Evolutionary conservation across 1,140 invertebrate species (phyloP).

Genomic region (Oncopodura yosiiana): DNA sequence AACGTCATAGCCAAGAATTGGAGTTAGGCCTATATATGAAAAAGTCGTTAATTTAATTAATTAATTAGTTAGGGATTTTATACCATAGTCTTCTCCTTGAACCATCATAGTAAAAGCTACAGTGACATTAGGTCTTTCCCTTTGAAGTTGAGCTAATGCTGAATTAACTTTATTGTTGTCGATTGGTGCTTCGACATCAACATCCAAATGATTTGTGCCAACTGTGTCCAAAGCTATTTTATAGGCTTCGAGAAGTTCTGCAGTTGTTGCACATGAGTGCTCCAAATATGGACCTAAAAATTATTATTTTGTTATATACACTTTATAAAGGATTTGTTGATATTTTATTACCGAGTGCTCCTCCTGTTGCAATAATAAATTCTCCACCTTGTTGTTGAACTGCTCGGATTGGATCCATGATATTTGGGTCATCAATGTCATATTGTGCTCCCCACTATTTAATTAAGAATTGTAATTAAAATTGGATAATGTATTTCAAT

Average conservation of each 20-base stretch:
- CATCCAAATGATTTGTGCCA: conserved; percentile 34
- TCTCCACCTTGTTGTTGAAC: conserved; percentile 33
- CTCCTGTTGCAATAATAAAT: conserved; percentile 31
- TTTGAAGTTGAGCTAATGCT: conserved; percentile 32
- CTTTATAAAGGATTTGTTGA: background rate
- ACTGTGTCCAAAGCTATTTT: conserved; percentile 31
- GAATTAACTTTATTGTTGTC: conserved; percentile 28
- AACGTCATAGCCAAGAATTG: conserved; percentile 33
- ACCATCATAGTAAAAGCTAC: conserved; percentile 28
- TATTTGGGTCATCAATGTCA: conserved; percentile 26
- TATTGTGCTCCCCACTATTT: conserved; percentile 35
- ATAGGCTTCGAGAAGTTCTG: conserved; percentile 27
- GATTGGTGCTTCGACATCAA: conserved; percentile 36
- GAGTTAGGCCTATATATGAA: no score
- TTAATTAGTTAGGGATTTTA: no score
- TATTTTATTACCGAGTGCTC: conserved; percentile 20
- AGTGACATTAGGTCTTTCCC: conserved; percentile 26
- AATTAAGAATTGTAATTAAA: no score
- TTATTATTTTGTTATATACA: no score
- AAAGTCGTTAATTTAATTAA: no score
- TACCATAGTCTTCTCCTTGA: conserved; percentile 37
- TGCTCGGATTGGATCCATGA: conserved; percentile 29
- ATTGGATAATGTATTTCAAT: no score
- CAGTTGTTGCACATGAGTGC: conserved; percentile 21
- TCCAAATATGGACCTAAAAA: conserved; percentile 35